Percentiles rank a stretch among this genome's conserved stretches.
Conservation (phyloP, 2,888 invertebrate species). For the Limnephilus marmoratus region DNA sequence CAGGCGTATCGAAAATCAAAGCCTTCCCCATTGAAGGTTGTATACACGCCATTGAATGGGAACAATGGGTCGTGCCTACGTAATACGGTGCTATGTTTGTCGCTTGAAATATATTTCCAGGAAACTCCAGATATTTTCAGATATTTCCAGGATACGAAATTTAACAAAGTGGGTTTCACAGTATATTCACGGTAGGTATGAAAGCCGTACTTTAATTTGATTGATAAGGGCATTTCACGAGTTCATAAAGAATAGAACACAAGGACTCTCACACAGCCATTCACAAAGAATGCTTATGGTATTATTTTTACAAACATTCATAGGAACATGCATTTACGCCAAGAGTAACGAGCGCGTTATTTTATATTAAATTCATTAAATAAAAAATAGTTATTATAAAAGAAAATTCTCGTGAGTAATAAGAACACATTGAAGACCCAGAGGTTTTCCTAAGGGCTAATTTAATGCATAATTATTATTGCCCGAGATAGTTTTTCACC, state of each 20-base stretch:
- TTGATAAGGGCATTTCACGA: neutral
- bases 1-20: neutral
- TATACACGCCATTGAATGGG: neutral
- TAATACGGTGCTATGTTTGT: neutral
- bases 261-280: neutral
- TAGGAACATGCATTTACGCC: too few species aligned
- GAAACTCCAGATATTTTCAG: neutral
- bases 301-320: too few species aligned
- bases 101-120: neutral
- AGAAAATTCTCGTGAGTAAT: too few species aligned
- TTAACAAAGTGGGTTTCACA: neutral
- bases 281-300: too few species aligned
- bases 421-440: too few species aligned
- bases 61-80: neutral
- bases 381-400: too few species aligned
- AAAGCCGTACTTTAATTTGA: neutral
- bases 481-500: too few species aligned
- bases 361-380: too few species aligned
- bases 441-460: too few species aligned
- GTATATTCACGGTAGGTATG: neutral
- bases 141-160: neutral
- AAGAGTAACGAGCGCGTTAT: too few species aligned
- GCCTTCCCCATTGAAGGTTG: neutral
- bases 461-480: too few species aligned
- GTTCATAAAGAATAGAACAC: neutral